phyloP scores from a whole-genome alignment of 2,888 invertebrate species.

The Himalopsyche japonica region DNA sequence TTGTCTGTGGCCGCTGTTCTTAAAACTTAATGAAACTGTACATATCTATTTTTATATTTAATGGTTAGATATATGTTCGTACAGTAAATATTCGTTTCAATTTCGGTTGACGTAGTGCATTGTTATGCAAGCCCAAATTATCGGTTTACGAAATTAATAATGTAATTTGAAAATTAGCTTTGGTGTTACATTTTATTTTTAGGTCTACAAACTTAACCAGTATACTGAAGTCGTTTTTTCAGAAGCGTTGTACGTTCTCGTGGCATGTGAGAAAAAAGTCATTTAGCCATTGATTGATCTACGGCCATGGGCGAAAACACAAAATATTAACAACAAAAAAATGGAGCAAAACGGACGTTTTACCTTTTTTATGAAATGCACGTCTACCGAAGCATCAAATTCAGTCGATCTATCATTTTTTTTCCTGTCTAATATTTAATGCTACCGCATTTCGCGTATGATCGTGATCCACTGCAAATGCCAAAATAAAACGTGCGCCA shows the following conservation, averaged over 20 bases:
- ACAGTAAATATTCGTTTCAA: too few species aligned
- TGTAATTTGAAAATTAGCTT: too few species aligned
- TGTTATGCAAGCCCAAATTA: too few species aligned
- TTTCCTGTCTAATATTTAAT: slow-evolving; percentile 14
- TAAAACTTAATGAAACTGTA: too few species aligned
- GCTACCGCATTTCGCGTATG: slow-evolving; percentile 22
- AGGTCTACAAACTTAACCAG: not conserved
- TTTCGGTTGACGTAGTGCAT: too few species aligned
- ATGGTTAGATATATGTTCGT: too few species aligned
- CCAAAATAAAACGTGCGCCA: slow-evolving; percentile 21
- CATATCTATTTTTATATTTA: too few species aligned
- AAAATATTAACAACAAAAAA: not conserved
- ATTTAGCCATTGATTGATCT: not conserved
- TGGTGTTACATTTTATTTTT: too few species aligned
- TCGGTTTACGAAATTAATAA: too few species aligned
- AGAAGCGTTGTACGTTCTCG: not conserved
- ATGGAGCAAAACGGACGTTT: not conserved
- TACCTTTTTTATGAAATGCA: not conserved
- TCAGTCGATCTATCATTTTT: not conserved
- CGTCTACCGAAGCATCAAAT: not conserved
- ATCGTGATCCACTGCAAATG: slow-evolving; percentile 15
- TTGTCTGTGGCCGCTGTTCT: too few species aligned
- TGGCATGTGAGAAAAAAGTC: not conserved
- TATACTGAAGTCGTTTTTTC: not conserved
- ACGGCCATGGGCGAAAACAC: not conserved